Evolutionary conservation across 2,113 vertebrate genomes (phyloP), one percentile per base, ranked within the genome.

Genomic region (Saimiri boliviensis): DNA sequence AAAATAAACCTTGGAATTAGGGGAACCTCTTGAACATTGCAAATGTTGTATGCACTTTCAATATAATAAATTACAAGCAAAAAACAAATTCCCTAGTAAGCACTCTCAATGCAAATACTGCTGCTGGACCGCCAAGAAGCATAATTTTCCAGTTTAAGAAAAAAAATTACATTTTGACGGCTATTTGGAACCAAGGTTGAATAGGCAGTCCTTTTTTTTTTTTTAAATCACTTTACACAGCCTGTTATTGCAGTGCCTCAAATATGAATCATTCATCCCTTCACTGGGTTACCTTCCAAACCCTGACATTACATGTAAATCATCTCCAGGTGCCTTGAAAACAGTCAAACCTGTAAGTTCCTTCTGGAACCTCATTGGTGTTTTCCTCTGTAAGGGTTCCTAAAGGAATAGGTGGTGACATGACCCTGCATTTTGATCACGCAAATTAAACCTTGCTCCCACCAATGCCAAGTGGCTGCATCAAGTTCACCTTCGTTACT

Each of bases 1-100:
- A 27, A 95, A 97, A 84, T 85, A 91, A 96, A 97, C 60, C 63
- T 71, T 58, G 73, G 85, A 96, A 89, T 20, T 79, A 35, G 71
- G 8, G 45, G 16, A 81, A 87, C n/a, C 12, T 49, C n/a, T 60
- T 58, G 76, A 63, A 0, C 21, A 81, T 25, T 16, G 87, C 63
- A 68, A 96, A 74, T 85, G 60, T 47, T 88, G 58, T 87, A 93
- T 70, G 14, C 52, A 84, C 52, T 97, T 93, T 14, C 60, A 96
- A 0, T 77, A 80, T 23, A 63, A 93, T 45, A 88, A 40, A 11
- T 58, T 73, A 90, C 0, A 13, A 42, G 32, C 86, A 80, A 58
- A 63, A 94, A 25, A 37, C 68, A 19, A 71, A 95, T 89, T 90
- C 9, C 1, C 0, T 54, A 86, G 56, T 60, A 56, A 93, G 23